Base-by-base conservation (phyloP, 1,140 invertebrate genomes). In the Oncopeltus fasciatus region DNA sequence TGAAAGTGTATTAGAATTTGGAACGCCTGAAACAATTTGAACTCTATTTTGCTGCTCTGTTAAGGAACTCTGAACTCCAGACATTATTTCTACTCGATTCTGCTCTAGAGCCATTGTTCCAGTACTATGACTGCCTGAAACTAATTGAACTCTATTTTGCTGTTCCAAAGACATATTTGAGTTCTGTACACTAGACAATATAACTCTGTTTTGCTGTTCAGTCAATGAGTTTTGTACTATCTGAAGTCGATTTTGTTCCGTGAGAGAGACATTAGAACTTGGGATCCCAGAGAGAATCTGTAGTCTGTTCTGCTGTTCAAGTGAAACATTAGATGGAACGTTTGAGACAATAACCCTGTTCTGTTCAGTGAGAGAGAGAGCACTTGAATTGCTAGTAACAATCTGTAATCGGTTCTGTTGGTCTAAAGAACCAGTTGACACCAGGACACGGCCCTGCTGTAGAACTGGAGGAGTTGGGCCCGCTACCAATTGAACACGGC, bases 391-490 rank as follows among this genome's bases (percentile, higher is more conserved):
- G 47, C 65, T 64, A 0, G 64, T 53, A 8, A 66, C 65, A 12
- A 67, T 67, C 38, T 67, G 66, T 11, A 67, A 46, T 53, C 63
- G 43, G 43, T 68, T 68, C 61, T 68, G 67, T 31, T 67, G 64
- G 61, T 66, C 65, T 11, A 63, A 51, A 9, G 62, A 63, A 20
- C 62, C 62, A 20, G 63, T 47, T 43, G 60, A 57, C 14, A 64
- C 56, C 18, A 57, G 29, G 16, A 57, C 56, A 20, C 56, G 26
- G 56, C 33, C 33, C n/a, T 66, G 65, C 18, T 66, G 51, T 43
- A 59, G 46, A 1, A 63, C 27, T 43, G 59, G 47, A 2, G 61
- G 27, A 26, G 59, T 63, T 11, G 62, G 62, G 26, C 60, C 60
- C 8, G 59, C 28, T 16, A 65, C 53, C 21, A 68, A 65, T 51